A percentile compares a stretch with the other conserved stretches of the same genome.
Evolutionary conservation across 2,113 vertebrate genomes (phyloP).

Genomic region (Setophaga petechia): DNA sequence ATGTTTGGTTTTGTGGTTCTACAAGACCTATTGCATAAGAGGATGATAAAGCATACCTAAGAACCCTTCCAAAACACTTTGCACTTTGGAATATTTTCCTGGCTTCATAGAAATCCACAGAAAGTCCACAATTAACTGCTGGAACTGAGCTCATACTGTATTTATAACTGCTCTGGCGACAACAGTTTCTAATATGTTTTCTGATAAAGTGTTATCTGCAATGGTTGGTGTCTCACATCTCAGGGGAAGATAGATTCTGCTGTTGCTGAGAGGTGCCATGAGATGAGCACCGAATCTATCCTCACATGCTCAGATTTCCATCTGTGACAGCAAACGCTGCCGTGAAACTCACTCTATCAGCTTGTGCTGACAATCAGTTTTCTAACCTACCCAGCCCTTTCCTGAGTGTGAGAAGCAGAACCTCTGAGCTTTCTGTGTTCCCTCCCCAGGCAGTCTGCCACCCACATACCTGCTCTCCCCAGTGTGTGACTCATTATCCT

Average conservation of each 20-base stretch:
- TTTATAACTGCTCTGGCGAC: not conserved
- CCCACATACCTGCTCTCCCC: not conserved
- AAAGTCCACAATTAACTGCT: not conserved
- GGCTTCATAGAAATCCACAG: not conserved
- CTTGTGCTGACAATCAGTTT: not conserved
- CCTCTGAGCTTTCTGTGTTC: not conserved
- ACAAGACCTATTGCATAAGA: not conserved
- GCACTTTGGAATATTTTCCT: not conserved
- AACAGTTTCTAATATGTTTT: not conserved
- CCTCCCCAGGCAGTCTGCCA: not conserved
- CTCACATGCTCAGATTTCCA: not conserved
- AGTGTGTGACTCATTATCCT: not conserved
- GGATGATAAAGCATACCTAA: not conserved
- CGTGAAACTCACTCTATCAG: not conserved
- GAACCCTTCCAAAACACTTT: not conserved
- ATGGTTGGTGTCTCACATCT: rapidly evolving
- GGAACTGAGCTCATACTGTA: not conserved
- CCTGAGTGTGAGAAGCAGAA: not conserved
- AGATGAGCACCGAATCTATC: not conserved
- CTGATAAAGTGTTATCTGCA: not conserved
- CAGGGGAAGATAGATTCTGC: not conserved
- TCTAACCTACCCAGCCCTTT: not conserved
- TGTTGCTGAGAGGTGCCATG: not conserved
- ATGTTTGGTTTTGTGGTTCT: not conserved
- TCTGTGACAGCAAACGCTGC: not conserved